A percentile compares a stretch with the other conserved stretches of the same genome.
Evolutionary conservation across 2,888 invertebrate genomes (phyloP).

Genomic region (Scaeva pyrastri): DNA sequence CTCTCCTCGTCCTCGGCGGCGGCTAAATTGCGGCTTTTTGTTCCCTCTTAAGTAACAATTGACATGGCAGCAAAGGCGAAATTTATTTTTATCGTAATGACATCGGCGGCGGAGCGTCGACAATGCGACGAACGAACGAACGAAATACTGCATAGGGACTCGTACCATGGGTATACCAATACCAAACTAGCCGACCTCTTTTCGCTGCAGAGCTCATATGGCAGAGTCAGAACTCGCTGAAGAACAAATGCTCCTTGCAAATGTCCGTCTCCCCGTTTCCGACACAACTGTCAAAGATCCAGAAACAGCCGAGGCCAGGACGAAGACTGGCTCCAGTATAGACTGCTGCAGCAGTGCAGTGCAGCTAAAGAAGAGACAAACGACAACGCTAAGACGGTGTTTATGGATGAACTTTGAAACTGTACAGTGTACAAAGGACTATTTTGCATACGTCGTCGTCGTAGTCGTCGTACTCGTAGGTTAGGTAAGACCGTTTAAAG

Average conservation of each 20-base stretch:
- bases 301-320: constrained; percentile 67
- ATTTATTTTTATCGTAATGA: constrained; percentile 77
- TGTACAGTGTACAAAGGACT: constrained; percentile 68
- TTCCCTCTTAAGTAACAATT: constrained; percentile 73
- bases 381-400: constrained; percentile 63
- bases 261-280: constrained; percentile 68
- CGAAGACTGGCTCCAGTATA: constrained; percentile 32
- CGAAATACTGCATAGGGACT: constrained; percentile 7
- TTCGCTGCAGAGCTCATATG: background rate
- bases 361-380: constrained; percentile 35
- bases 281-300: constrained; percentile 72
- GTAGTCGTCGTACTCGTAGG: too few species aligned
- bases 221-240: background rate
- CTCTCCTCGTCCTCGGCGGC: background rate
- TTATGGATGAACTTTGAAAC: constrained; percentile 75
- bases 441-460: constrained; percentile 66
- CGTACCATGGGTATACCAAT: too few species aligned
- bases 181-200: constrained; percentile 15
- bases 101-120: constrained; percentile 71
- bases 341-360: background rate
- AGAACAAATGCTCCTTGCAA: constrained; percentile 58
- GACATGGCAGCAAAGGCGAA: constrained; percentile 76
- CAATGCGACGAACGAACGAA: constrained; percentile 28
- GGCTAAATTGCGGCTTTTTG: constrained; percentile 31
- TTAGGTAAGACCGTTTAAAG: constrained; percentile 50